A percentile compares a stretch with the other conserved stretches of the same genome.
Conservation (phyloP, 2,888 invertebrate species). For the Trachelus stipa region DNA sequence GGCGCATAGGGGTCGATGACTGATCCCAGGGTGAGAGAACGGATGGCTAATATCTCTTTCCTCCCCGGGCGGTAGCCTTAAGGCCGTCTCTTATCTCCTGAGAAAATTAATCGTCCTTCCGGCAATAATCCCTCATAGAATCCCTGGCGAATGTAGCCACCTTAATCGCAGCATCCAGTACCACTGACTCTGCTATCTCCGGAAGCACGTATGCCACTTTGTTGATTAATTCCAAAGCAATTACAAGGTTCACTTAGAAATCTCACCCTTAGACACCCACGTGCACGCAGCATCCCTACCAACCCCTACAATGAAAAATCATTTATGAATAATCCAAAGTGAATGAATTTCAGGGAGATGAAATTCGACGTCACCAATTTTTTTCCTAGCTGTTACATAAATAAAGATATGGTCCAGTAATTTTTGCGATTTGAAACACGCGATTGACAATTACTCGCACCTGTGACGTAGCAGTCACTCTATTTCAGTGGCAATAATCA, state of each 20-base stretch:
- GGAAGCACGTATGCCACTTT: slow-evolving; percentile 1
- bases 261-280: not conserved
- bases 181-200: not conserved
- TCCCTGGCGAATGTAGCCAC: not conserved
- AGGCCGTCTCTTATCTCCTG: slow-evolving; percentile 37
- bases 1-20: slow-evolving; percentile 17
- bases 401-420: not conserved
- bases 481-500: slow-evolving; percentile 15
- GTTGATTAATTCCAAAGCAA: not conserved
- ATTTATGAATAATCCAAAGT: too few relatives aligned
- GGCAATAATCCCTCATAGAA: slow-evolving; percentile 18
- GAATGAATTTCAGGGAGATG: too few relatives aligned
- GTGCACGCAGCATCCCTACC: too few relatives aligned
- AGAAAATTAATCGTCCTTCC: slow-evolving; percentile 40
- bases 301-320: too few relatives aligned
- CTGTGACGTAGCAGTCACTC: not conserved
- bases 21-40: slow-evolving; percentile 17
- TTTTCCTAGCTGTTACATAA: not conserved
- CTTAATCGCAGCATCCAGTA: slow-evolving; percentile 7
- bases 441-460: not conserved
- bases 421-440: not conserved
- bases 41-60: slow-evolving; percentile 17
- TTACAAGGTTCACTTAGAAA: not conserved
- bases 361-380: too few relatives aligned
- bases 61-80: not conserved